A percentile compares a stretch with the other conserved stretches of the same genome.
Conservation (phyloP, 1,140 invertebrate species). For the Brachionus paranguensis region DNA sequence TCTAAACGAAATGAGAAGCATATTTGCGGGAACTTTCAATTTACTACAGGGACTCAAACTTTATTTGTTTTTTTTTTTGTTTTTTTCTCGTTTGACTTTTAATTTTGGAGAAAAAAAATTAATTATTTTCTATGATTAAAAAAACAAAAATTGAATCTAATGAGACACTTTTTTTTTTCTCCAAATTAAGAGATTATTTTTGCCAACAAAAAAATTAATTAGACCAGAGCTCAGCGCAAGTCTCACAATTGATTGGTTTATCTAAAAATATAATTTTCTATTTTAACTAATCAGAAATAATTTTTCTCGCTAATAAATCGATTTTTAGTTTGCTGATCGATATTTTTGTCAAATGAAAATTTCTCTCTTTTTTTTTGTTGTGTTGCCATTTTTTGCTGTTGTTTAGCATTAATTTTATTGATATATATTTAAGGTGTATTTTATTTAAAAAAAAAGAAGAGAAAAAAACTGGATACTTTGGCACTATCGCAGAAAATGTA, state of each 20-base stretch:
- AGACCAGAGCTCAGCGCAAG: background rate
- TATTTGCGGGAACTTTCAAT: background rate
- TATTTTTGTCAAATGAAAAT: slow-evolving; percentile 22
- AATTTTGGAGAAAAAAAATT: background rate
- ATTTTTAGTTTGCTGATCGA: slow-evolving; percentile 29
- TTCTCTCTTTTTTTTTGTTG: background rate
- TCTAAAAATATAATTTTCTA: background rate
- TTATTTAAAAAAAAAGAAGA: background rate
- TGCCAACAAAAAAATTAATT: background rate
- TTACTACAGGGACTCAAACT: background rate
- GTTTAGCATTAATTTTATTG: no score
- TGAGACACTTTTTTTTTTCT: background rate
- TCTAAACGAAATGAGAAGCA: background rate
- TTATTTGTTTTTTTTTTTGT: background rate
- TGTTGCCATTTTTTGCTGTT: background rate
- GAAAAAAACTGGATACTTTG: slow-evolving; percentile 2
- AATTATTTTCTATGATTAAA: slow-evolving; percentile 15
- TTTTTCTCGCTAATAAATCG: background rate
- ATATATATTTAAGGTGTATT: no score
- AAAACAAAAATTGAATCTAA: background rate
- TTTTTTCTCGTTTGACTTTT: background rate
- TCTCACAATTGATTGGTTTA: slow-evolving; percentile 5
- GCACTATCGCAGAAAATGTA: slow-evolving; percentile 62
- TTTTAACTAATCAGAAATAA: background rate
- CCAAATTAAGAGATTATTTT: background rate